A percentile compares a stretch with the other conserved stretches of the same genome.
Conservation (phyloP, 2,797 vertebrate species). For the Cryptoprocta ferox region DNA sequence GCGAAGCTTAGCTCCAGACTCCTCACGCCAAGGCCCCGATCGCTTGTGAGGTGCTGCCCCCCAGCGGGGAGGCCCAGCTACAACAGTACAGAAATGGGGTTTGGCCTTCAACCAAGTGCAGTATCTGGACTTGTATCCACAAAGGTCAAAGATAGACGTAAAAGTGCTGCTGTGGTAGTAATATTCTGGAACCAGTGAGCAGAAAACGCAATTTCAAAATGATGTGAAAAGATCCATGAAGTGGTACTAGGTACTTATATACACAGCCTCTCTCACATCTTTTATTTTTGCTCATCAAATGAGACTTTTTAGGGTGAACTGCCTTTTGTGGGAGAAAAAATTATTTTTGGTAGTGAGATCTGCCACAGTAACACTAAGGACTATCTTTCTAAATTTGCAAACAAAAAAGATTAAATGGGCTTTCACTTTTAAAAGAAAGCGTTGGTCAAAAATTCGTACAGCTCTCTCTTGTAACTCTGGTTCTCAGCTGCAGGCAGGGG, state of each 20-base stretch:
- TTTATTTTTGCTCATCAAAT: slow-evolving; percentile 16
- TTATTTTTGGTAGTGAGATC: slow-evolving; percentile 38
- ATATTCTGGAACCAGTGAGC: not conserved
- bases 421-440: slow-evolving; percentile 14
- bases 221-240: not conserved
- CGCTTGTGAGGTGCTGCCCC: slow-evolving; percentile 69
- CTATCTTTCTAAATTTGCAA: not conserved
- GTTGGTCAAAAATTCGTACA: not conserved
- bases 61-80: not conserved
- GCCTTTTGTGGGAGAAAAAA: not conserved
- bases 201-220: not conserved
- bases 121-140: not conserved
- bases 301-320: not conserved
- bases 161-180: not conserved
- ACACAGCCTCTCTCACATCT: not conserved
- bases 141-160: not conserved
- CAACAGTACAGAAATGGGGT: accelerated
- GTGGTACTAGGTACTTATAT: not conserved
- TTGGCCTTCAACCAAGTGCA: not conserved
- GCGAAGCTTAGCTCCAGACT: not conserved
- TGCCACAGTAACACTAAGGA: not conserved
- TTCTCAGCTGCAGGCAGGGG: not conserved
- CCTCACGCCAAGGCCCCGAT: not conserved
- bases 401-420: not conserved
- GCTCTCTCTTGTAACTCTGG: not conserved